Evolutionary conservation across 2,113 vertebrate genomes (phyloP).

Genomic region (Pachycephala philippinensis): DNA sequence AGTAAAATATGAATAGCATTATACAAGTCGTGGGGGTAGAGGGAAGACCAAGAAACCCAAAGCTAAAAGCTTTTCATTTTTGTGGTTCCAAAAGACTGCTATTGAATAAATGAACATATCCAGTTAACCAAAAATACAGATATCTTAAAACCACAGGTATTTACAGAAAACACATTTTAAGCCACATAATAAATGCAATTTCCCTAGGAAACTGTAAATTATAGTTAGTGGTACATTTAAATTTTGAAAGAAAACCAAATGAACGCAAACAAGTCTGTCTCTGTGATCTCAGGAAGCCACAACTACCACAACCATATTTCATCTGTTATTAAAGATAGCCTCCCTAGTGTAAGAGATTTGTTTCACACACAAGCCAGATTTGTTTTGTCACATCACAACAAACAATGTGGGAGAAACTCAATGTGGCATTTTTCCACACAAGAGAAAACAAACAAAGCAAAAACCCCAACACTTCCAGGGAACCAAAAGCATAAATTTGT

Average conservation of each 20-base stretch:
- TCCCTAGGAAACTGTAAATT: slow-evolving; percentile 41
- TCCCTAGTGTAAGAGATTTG: background rate
- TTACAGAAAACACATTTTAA: slow-evolving; percentile 41
- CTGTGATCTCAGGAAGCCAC: slow-evolving; percentile 53
- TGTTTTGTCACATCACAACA: background rate
- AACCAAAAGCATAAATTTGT: background rate
- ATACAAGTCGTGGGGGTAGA: background rate
- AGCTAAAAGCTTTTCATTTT: slow-evolving; percentile 31
- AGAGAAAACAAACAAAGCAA: background rate
- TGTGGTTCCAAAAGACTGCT: slow-evolving; percentile 1
- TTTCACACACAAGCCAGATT: slow-evolving; percentile 1
- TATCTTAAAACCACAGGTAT: slow-evolving; percentile 42
- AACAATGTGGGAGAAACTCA: background rate
- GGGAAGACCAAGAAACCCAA: background rate
- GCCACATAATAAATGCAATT: slow-evolving; percentile 46
- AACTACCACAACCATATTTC: slow-evolving; percentile 25
- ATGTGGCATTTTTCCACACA: background rate
- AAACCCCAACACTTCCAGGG: background rate
- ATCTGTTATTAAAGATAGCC: slow-evolving; percentile 25
- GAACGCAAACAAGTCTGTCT: background rate
- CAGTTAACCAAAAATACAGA: slow-evolving; percentile 27
- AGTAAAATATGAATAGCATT: background rate
- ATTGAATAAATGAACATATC: slow-evolving; percentile 1
- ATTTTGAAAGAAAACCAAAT: slow-evolving; percentile 56
- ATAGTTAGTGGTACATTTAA: slow-evolving; percentile 41